Conservation (phyloP, 1,140 invertebrate species). For the Idris sp. region DNA sequence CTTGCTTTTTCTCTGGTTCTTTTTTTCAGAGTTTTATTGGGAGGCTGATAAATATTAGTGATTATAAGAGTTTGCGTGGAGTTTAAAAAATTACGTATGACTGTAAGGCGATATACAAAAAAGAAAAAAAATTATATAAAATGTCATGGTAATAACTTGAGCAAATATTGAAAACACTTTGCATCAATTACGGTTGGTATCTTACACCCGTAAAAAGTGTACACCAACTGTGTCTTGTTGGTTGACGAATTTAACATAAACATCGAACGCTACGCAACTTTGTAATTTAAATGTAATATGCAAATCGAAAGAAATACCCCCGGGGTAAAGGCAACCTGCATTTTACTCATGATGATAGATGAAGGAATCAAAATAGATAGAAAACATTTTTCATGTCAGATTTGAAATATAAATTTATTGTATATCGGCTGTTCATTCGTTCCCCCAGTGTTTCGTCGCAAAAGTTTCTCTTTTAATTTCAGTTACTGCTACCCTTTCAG, state of each 20-base stretch:
- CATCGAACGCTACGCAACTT: constrained; percentile 59
- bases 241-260: constrained; percentile 61
- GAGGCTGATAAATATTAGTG: neutral
- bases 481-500: too few relatives aligned
- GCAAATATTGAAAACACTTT: constrained; percentile 57
- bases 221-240: constrained; percentile 39
- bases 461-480: constrained; percentile 59
- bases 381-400: constrained; percentile 64
- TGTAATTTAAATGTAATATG: constrained; percentile 65
- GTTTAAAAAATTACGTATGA: neutral
- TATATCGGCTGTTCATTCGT: constrained; percentile 60
- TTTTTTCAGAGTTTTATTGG: neutral
- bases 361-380: constrained; percentile 60
- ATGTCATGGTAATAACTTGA: constrained; percentile 42
- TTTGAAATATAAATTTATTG: constrained; percentile 65
- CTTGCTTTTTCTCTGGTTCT: neutral
- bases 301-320: constrained; percentile 62
- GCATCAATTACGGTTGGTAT: constrained; percentile 49
- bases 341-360: constrained; percentile 61
- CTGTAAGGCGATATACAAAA: neutral
- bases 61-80: too few relatives aligned
- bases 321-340: constrained; percentile 54
- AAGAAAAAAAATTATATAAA: constrained; percentile 13
- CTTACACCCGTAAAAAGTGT: constrained; percentile 45
- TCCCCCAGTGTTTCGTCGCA: constrained; percentile 51